phyloP scores from a whole-genome alignment of 2,113 vertebrate genomes.

The Nothoprocta perdicaria region DNA sequence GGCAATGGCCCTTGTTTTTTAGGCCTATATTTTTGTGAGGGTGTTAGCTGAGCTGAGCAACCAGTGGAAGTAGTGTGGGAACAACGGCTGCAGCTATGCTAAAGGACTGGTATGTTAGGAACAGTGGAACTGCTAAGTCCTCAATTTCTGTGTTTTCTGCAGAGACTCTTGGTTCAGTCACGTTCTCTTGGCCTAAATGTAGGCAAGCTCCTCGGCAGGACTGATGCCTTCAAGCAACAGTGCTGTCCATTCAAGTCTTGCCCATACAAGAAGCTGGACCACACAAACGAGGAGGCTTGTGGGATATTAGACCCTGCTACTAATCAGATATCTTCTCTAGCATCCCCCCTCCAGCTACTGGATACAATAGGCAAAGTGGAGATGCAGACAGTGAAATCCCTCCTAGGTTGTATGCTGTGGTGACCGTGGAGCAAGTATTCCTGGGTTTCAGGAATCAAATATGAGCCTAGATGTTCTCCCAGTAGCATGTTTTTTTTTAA shows the following conservation, averaged over 20 bases:
- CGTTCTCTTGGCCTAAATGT: not conserved
- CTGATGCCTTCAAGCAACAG: not conserved
- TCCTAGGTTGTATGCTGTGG: not conserved
- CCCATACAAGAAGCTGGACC: not conserved
- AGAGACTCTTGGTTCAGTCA: not conserved
- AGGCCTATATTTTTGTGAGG: not conserved
- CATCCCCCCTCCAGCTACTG: not conserved
- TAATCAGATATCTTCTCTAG: not conserved
- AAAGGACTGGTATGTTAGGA: not conserved
- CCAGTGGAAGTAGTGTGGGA: not conserved
- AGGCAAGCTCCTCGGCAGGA: not conserved
- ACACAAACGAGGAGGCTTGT: not conserved
- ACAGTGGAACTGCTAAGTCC: not conserved
- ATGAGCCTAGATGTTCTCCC: not conserved
- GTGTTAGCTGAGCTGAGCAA: not conserved
- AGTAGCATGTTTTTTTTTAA: not conserved
- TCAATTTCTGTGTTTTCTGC: not conserved
- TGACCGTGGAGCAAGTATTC: not conserved
- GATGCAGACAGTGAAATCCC: not conserved
- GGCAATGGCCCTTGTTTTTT: not conserved
- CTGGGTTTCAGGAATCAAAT: not conserved
- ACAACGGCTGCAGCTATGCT: not conserved
- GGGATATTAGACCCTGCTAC: not conserved
- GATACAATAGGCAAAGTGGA: not conserved
- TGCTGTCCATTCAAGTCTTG: not conserved